phyloP scores from a whole-genome alignment of 2,113 vertebrate species.

The Chrysochloris asiatica region DNA sequence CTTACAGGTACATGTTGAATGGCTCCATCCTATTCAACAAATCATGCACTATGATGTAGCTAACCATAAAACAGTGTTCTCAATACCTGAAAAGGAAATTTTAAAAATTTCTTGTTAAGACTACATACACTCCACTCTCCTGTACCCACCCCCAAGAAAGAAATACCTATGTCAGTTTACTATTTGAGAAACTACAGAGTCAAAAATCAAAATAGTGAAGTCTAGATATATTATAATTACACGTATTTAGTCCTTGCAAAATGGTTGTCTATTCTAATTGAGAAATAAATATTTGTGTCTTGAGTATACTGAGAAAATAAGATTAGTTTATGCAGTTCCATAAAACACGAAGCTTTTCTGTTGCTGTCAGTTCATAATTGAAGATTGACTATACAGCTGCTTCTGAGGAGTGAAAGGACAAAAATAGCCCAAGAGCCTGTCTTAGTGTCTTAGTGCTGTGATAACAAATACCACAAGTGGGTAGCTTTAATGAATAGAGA shows the following conservation, averaged over 20 bases:
- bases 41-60: too few relatives aligned
- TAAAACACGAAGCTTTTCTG: neutral
- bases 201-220: neutral
- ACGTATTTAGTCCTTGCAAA: neutral
- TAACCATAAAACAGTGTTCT: too few relatives aligned
- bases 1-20: too few relatives aligned
- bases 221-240: neutral
- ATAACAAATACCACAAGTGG: neutral
- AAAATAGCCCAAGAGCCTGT: rapidly evolving
- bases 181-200: constrained; percentile 21
- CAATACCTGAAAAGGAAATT: too few relatives aligned
- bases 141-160: too few relatives aligned
- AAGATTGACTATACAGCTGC: neutral
- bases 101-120: too few relatives aligned
- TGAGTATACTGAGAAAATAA: neutral
- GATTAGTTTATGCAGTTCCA: neutral
- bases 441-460: neutral
- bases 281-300: neutral
- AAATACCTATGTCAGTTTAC: neutral
- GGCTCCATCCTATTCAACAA: too few relatives aligned
- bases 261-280: neutral
- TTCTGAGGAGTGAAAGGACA: neutral
- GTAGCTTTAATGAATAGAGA: neutral
- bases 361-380: neutral
- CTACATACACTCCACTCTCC: too few relatives aligned